A percentile compares a stretch with the other conserved stretches of the same genome.
These are phyloP conservation scores for Sardinella longiceps DNA, from an alignment of 2,797 vertebrate genomes.

Conservation along the genomic window DNA sequence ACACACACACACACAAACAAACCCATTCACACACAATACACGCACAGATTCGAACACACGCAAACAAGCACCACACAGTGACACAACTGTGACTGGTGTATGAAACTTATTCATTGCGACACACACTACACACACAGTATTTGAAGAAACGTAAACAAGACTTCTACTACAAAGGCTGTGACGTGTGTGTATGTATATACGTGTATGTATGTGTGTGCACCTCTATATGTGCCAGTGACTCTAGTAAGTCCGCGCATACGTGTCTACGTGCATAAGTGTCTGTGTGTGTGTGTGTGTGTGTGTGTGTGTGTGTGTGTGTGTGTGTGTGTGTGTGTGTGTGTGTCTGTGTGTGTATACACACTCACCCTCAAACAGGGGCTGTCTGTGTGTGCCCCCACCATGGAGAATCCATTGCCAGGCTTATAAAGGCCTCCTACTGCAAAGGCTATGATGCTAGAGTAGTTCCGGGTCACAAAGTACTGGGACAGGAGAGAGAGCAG, in stretches of 20 bases:
- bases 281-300: not conserved
- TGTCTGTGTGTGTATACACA: not conserved
- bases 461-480: conserved; percentile 97
- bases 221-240: too few species aligned
- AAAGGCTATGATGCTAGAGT: conserved; percentile 92
- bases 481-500: conserved; percentile 51
- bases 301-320: too few species aligned
- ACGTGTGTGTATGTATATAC: not conserved
- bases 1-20: not conserved
- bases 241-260: too few species aligned
- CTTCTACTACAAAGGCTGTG: too few species aligned
- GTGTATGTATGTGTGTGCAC: not conserved
- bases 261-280: too few species aligned
- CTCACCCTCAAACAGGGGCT: conserved; percentile 94
- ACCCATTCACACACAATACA: not conserved
- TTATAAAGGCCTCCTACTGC: conserved; percentile 87
- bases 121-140: too few species aligned
- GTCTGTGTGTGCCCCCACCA: conserved; percentile 95
- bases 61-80: too few species aligned
- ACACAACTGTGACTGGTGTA: too few species aligned
- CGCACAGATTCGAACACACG: too few species aligned
- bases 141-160: too few species aligned
- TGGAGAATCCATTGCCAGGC: conserved; percentile 92
- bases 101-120: too few species aligned
- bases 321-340: not conserved